A percentile compares a stretch with the other conserved stretches of the same genome.
Evolutionary conservation across 1,140 invertebrate genomes (phyloP).

Genomic region (Zaprionus nigranus): DNA sequence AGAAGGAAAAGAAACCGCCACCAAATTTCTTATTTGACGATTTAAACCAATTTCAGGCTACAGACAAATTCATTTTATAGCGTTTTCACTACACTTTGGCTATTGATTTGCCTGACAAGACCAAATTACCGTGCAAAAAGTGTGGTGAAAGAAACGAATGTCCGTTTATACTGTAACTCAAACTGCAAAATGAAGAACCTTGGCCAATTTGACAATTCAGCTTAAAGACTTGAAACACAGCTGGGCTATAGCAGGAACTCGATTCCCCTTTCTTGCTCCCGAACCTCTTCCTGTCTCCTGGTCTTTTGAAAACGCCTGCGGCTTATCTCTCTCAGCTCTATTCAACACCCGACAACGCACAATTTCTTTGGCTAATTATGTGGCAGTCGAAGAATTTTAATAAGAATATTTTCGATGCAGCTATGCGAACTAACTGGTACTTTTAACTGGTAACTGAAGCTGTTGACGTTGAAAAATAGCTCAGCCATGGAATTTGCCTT

Average conservation of each 20-base stretch:
- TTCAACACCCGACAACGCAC: neutral
- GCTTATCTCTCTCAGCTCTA: neutral
- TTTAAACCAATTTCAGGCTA: constrained; percentile 60
- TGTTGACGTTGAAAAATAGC: constrained; percentile 38
- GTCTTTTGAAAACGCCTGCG: neutral
- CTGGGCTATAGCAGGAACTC: neutral
- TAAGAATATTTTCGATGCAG: constrained; percentile 39
- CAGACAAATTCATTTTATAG: constrained; percentile 49
- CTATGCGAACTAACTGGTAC: constrained; percentile 27
- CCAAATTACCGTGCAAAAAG: constrained; percentile 21
- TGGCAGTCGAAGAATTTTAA: constrained; percentile 39
- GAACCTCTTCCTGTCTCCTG: neutral
- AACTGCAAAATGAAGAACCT: neutral
- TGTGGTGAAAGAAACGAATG: neutral
- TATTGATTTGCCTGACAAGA: constrained; percentile 52
- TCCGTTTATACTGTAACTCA: neutral
- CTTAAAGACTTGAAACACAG: constrained; percentile 2
- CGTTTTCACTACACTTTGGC: constrained; percentile 19
- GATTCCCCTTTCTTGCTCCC: neutral
- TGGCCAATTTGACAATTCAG: constrained; percentile 4
- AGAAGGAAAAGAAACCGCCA: constrained; percentile 8
- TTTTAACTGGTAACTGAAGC: constrained; percentile 23
- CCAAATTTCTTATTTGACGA: constrained; percentile 16
- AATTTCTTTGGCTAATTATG: constrained; percentile 41
- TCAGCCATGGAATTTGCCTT: constrained; percentile 23